Percentiles rank a stretch among this genome's conserved stretches.
phyloP scores from a whole-genome alignment of 2,113 vertebrate genomes.

The Morone saxatilis region DNA sequence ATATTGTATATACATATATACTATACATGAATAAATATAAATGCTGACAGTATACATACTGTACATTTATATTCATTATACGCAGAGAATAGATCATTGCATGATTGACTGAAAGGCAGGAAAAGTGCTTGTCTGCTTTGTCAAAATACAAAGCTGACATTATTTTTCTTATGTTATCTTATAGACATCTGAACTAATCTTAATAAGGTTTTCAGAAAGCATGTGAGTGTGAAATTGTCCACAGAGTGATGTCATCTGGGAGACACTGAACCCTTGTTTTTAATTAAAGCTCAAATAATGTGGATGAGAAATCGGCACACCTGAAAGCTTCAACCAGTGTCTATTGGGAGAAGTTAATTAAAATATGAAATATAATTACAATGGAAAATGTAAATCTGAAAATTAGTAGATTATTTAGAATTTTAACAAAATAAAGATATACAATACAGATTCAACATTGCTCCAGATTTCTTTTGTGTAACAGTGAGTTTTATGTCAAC shows the following conservation, averaged over 20 bases:
- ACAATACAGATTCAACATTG: neutral
- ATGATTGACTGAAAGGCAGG: constrained; percentile 27
- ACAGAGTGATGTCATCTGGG: constrained; percentile 64
- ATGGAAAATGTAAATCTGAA: constrained; percentile 25
- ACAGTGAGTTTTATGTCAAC: neutral
- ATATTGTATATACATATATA: neutral
- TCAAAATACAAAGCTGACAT: constrained; percentile 28
- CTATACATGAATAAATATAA: neutral
- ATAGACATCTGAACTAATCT: constrained; percentile 58
- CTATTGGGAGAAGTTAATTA: constrained; percentile 66
- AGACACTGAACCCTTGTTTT: constrained; percentile 72
- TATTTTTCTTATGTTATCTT: constrained; percentile 37
- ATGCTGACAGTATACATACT: neutral
- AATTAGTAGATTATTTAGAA: constrained; percentile 24
- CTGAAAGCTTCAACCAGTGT: constrained; percentile 59
- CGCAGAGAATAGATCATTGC: neutral
- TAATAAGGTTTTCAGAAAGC: constrained; percentile 64
- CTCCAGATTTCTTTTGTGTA: neutral
- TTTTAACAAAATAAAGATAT: neutral
- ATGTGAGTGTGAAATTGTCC: constrained; percentile 74
- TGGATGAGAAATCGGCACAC: constrained; percentile 57
- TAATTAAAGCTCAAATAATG: constrained; percentile 73
- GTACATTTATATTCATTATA: neutral
- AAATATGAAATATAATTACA: constrained; percentile 59
- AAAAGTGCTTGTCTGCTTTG: constrained; percentile 7